A percentile compares a stretch with the other conserved stretches of the same genome.
These are phyloP conservation scores for Tetragonisca angustula DNA, from an alignment of 2,888 invertebrate species.

Conservation along the genomic window DNA sequence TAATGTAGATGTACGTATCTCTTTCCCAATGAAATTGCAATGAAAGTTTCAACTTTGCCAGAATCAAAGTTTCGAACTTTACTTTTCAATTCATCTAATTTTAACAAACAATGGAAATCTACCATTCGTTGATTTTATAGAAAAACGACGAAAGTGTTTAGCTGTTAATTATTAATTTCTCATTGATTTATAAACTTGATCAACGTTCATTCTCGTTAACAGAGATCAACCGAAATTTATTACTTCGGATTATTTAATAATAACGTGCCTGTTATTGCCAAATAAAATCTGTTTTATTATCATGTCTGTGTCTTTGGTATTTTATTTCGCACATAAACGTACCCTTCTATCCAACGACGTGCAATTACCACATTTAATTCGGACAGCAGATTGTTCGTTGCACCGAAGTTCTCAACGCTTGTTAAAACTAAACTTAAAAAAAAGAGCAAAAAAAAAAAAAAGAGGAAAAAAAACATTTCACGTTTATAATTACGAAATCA, in stretches of 20 bases:
- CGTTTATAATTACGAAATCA: conserved; percentile 26
- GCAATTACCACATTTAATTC: conserved; percentile 11
- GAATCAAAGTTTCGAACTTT: too few species aligned
- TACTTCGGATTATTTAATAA: background rate
- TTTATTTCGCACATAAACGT: background rate
- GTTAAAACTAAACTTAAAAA: background rate
- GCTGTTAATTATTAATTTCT: background rate
- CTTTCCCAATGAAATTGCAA: too few species aligned
- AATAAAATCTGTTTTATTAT: background rate
- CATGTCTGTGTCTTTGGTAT: background rate
- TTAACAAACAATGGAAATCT: too few species aligned
- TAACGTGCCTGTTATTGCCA: background rate
- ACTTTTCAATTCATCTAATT: too few species aligned
- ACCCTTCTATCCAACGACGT: too few species aligned
- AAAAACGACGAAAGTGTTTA: background rate
- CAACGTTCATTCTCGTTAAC: background rate
- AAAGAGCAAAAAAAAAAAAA: too few species aligned
- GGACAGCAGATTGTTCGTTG: background rate
- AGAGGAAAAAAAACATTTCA: background rate
- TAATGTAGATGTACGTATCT: too few species aligned
- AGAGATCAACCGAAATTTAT: background rate
- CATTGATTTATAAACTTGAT: background rate
- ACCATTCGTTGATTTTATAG: too few species aligned
- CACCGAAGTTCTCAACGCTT: background rate
- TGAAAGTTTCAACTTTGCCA: too few species aligned